These are phyloP conservation scores for Boulengerochromis microlepis DNA, from an alignment of 2,113 vertebrate genomes.

Conservation along the genomic window DNA sequence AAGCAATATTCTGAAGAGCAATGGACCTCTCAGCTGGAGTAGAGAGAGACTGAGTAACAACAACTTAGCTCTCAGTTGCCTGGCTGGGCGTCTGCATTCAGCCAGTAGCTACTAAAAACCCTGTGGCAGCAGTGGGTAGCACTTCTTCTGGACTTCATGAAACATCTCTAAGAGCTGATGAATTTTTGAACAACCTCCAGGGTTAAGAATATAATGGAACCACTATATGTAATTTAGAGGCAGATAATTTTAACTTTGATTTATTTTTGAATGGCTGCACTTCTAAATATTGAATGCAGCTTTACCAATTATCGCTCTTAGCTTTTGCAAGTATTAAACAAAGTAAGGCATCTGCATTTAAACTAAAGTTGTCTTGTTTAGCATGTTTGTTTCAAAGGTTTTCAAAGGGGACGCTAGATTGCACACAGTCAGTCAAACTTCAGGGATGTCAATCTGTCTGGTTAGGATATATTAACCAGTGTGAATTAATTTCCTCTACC, in stretches of 20 bases:
- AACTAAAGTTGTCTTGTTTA: background rate
- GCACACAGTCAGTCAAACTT: background rate
- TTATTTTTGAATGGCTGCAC: background rate
- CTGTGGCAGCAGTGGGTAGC: background rate
- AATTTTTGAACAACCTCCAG: background rate
- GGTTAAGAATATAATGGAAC: background rate
- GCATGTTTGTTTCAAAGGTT: background rate
- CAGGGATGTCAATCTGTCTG: background rate
- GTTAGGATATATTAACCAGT: background rate
- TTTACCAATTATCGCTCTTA: background rate
- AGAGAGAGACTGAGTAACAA: background rate
- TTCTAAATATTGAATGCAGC: background rate
- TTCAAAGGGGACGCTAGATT: background rate
- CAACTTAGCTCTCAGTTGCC: background rate
- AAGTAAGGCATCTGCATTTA: background rate
- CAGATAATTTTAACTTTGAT: background rate
- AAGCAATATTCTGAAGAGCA: background rate
- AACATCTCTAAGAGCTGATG: background rate
- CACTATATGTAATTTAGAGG: background rate
- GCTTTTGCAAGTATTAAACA: background rate
- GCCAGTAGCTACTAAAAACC: background rate
- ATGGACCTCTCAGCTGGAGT: background rate
- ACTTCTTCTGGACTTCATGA: background rate
- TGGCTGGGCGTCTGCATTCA: background rate
- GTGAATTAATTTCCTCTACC: background rate